Base-by-base conservation (phyloP, 2,888 invertebrate species). In the Syritta pipiens region DNA sequence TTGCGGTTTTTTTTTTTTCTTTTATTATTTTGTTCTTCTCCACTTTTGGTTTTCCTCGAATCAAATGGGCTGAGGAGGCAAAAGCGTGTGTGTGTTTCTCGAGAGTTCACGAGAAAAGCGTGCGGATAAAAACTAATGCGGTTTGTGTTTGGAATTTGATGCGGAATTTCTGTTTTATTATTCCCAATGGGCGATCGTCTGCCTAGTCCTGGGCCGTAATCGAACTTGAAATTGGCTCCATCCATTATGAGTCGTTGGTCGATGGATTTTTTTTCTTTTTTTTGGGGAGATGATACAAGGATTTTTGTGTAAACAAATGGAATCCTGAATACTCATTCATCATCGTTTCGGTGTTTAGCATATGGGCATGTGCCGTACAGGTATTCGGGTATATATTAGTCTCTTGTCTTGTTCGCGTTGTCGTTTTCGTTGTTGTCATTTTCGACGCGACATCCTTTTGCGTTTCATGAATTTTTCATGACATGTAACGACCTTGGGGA, bases 91-190 rank as follows among this genome's bases (percentile, higher is more conserved):
- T 10, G n/a, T 28, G 10, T 42, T 30, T 30, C 44, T 9, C 35
- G 28, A 42, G 42, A 69, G 57, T 63, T 53, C 24, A 9, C 7
- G 30, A 9, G 37, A 68, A 62, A 48, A 60, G 28, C 51, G 62
- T 55, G 46, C 32, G 40, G 42, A 72, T 63, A 37, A 53, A n/a
- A 63, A 57, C 57, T 57, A 72, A 63, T 72, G 72, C 62, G 55
- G 68, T 62, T 69, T 76, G 44, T 69, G 69, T 57, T 60, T 44
- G 57, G 76, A 76, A 63, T 69, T 63, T 57, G 24, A 76, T 69
- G 63, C 42, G 46, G 57, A 63, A 69, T 57, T 49, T n/a, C n/a
- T 62, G 30, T 35, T 76, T 67, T 69, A 62, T 57, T 76, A 63
- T 62, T 76, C 76, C 62, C 69, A 17, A 14, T 28, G 69, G 62